phyloP scores from a whole-genome alignment of 2,113 vertebrate genomes.

The Eclectus roratus region DNA sequence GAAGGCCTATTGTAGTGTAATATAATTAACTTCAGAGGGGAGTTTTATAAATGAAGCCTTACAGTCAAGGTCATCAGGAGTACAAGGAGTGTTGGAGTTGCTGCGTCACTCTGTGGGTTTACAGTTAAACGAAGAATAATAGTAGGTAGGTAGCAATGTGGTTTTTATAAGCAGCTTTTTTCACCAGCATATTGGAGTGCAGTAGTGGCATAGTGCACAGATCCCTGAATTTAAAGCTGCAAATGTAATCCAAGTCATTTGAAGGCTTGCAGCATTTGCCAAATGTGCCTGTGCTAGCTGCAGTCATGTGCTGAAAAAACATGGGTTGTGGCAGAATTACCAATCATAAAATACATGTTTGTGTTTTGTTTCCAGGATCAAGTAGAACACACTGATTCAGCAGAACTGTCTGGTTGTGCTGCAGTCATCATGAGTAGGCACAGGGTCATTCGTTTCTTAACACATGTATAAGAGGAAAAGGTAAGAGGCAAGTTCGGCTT shows the following conservation, averaged over 20 bases:
- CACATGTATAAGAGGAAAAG: conserved; percentile 68
- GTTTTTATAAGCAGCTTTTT: conserved; percentile 32
- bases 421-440: conserved; percentile 74
- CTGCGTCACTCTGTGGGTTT: conserved; percentile 9
- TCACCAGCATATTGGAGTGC: neutral
- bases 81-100: neutral
- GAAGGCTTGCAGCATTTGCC: conserved; percentile 38
- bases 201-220: neutral
- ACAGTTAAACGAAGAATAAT: conserved; percentile 22
- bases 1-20: conserved; percentile 21
- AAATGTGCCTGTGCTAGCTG: conserved; percentile 16
- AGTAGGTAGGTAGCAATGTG: neutral
- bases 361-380: conserved; percentile 70
- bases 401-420: conserved; percentile 60
- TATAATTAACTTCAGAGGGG: conserved; percentile 33
- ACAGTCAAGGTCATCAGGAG: conserved; percentile 37
- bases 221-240: conserved; percentile 25
- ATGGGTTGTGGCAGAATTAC: conserved; percentile 35
- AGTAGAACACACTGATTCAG: conserved; percentile 63
- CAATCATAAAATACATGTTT: conserved; percentile 54
- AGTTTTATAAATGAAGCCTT: conserved; percentile 35
- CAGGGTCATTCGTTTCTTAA: conserved; percentile 60
- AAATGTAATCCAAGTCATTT: conserved; percentile 3
- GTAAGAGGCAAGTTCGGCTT: conserved; percentile 62
- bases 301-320: conserved; percentile 21